Percentiles rank a stretch among this genome's conserved stretches.
These are phyloP conservation scores for Varecia variegata DNA, from an alignment of 2,797 vertebrate genomes.

Conservation along the genomic window DNA sequence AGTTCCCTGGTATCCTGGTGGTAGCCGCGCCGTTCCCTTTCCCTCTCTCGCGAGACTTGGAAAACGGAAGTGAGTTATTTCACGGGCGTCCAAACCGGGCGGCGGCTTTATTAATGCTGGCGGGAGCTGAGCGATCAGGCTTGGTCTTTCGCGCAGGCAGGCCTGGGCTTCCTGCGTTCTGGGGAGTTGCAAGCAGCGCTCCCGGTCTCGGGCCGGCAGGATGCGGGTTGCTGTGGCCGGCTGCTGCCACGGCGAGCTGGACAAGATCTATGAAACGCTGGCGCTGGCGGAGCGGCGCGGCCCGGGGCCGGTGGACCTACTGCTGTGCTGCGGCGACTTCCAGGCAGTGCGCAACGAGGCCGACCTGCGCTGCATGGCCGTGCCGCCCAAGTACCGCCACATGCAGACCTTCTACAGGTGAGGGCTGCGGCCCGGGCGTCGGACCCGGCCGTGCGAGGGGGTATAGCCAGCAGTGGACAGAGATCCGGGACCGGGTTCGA, in stretches of 20 bases:
- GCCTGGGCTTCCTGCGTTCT: too few species aligned
- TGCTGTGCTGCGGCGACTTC: slow-evolving; percentile 98
- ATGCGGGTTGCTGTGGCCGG: slow-evolving; percentile 98
- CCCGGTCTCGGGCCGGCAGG: neutral
- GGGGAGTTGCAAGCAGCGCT: neutral
- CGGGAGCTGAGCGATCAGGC: accelerated
- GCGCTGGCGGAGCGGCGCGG: slow-evolving; percentile 90
- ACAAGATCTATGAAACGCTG: slow-evolving; percentile 97
- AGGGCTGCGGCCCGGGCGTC: slow-evolving; percentile 38
- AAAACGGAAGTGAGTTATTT: slow-evolving; percentile 53
- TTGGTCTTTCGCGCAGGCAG: accelerated
- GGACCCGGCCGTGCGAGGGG: accelerated
- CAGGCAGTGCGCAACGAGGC: slow-evolving; percentile 97
- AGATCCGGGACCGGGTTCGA: neutral
- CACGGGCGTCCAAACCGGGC: accelerated
- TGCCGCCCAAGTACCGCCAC: slow-evolving; percentile 93
- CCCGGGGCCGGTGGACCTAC: slow-evolving; percentile 86
- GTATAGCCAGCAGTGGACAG: neutral
- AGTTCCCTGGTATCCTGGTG: accelerated
- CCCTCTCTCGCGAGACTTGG: slow-evolving; percentile 62
- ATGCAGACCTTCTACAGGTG: slow-evolving; percentile 98
- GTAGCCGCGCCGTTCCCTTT: accelerated
- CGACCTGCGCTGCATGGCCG: slow-evolving; percentile 96
- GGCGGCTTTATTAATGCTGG: neutral
- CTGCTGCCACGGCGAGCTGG: slow-evolving; percentile 97